Conservation (phyloP, 2,797 vertebrate species). For the Esox masquinongy region DNA sequence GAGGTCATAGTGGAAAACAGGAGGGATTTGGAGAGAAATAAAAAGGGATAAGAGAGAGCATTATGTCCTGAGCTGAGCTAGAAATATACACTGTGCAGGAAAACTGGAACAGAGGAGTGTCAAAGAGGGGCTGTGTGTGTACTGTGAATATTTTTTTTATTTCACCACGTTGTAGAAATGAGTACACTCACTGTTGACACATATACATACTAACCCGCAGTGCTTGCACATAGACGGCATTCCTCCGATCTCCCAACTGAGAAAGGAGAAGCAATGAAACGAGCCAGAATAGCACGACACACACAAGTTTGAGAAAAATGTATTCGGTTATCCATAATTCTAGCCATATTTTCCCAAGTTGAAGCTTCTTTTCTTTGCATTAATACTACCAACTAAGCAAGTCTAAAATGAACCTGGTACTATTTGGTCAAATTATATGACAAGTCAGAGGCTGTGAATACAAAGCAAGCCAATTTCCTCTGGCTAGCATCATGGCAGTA, state of each 20-base stretch:
- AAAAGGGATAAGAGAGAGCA: not conserved
- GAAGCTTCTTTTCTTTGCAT: not conserved
- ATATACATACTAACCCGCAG: not conserved
- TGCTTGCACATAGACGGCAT: not conserved
- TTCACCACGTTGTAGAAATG: not conserved
- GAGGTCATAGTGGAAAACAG: not conserved
- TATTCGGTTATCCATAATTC: not conserved
- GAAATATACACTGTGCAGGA: not conserved
- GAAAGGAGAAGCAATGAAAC: not conserved
- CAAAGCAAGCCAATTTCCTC: not conserved
- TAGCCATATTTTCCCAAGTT: not conserved
- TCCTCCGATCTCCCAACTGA: not conserved
- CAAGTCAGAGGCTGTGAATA: not conserved
- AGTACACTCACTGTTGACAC: not conserved
- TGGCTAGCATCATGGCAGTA: not conserved
- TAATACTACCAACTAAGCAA: not conserved
- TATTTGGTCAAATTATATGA: not conserved
- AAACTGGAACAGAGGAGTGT: not conserved
- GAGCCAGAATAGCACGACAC: not conserved
- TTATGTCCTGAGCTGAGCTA: not conserved
- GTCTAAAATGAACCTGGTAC: not conserved
- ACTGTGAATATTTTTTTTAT: not conserved
- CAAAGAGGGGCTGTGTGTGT: constrained; percentile 3
- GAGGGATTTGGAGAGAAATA: not conserved
- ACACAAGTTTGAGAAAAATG: not conserved